Evolutionary conservation across 2,113 vertebrate species (phyloP), one percentile per base, ranked within the genome.

Genomic region (Thamnophis sirtalis): DNA sequence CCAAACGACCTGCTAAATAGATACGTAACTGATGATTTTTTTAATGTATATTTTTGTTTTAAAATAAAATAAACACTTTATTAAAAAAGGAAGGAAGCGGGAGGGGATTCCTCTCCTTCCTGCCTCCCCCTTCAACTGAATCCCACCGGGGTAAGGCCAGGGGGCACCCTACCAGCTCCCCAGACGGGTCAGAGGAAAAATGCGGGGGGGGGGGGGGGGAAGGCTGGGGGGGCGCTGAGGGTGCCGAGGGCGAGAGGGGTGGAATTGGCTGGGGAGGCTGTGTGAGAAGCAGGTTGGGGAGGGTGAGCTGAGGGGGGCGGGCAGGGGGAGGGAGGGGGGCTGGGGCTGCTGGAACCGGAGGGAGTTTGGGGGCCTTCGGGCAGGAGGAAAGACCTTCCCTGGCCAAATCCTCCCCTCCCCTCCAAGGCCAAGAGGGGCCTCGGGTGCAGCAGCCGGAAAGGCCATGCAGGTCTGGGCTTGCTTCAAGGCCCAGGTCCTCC

Each of bases 211-310:
- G 60, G 28, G 26, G 2, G 10, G 11, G n/a, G 0, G 68, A 11
- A 11, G 43, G 43, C 43, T n/a, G n/a, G 43, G 26, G 26, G 7
- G 55, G 21, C 6, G 3, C 53, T 4, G n/a, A 3, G 0, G 60
- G 28, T 5, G 6, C 8, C 3, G 2, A 3, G 15, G 56, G 60
- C 9, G 0, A 1, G 26, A 5, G 10, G 58, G 58, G 3, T 9
- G 1, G 9, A 5, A 13, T 11, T 0, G 4, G 28, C 24, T 3
- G 24, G 9, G 8, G 9, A 26, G 21, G 22, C 9, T n/a, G 63
- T 5, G 13, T 13, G 9, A 53, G 51, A 11, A 28, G 58, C 9
- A 28, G 58, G 58, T 11, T 11, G 8, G 9, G 24, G 58, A 63
- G 26, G 58, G 26, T 28, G 58, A 5, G 13, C 55, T 22, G 13